Evolutionary conservation across 1,140 invertebrate genomes (phyloP).

Genomic region (Nasonia longicornis): DNA sequence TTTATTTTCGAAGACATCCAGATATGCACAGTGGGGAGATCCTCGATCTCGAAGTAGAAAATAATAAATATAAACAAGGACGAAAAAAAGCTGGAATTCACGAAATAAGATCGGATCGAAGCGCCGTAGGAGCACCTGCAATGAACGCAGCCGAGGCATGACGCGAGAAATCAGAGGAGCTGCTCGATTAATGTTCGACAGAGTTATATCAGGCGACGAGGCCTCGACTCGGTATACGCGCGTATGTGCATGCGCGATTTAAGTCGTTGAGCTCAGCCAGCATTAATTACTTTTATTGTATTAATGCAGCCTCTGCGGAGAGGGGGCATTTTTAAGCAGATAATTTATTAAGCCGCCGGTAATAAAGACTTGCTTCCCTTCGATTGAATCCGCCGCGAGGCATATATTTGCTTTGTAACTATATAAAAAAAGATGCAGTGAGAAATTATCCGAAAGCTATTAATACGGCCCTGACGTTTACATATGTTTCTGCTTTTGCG

Average conservation of each 20-base stretch:
- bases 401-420: neutral
- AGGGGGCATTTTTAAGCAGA: neutral
- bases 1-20: neutral
- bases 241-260: slow-evolving; percentile 40
- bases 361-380: neutral
- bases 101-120: slow-evolving; percentile 50
- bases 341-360: neutral
- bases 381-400: neutral
- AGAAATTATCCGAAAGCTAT: neutral
- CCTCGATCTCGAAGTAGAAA: slow-evolving; percentile 10
- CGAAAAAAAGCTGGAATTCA: slow-evolving; percentile 31
- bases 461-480: neutral
- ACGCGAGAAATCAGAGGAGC: slow-evolving; percentile 43
- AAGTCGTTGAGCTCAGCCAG: slow-evolving; percentile 29
- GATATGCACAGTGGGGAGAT: no score
- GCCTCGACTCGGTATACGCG: slow-evolving; percentile 57
- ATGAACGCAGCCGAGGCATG: slow-evolving; percentile 51
- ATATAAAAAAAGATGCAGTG: neutral
- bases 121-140: slow-evolving; percentile 55
- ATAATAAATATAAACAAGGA: slow-evolving; percentile 49
- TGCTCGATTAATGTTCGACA: slow-evolving; percentile 59
- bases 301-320: slow-evolving; percentile 21
- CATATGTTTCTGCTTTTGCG: neutral
- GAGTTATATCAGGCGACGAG: slow-evolving; percentile 62
- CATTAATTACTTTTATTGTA: slow-evolving; percentile 38